Percentiles rank a stretch among this genome's conserved stretches.
Evolutionary conservation across 2,113 vertebrate species (phyloP).

Genomic region (Alligator sinensis): DNA sequence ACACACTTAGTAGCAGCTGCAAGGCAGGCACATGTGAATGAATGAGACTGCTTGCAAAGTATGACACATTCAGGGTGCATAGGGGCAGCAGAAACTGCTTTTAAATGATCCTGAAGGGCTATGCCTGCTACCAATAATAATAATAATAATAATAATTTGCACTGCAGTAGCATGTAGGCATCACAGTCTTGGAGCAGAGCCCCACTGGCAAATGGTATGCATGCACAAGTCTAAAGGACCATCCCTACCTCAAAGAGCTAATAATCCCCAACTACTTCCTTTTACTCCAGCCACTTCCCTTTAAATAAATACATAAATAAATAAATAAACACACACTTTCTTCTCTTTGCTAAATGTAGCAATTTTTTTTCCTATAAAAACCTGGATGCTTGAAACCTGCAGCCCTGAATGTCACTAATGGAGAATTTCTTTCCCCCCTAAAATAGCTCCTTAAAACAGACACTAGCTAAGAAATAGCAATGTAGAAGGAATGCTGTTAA

Average conservation of each 20-base stretch:
- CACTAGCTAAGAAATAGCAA: not conserved
- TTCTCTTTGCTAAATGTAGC: not conserved
- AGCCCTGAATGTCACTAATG: not conserved
- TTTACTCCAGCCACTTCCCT: not conserved
- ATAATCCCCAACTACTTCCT: rapidly evolving
- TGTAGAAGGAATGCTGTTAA: not conserved
- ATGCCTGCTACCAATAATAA: conserved; percentile 5
- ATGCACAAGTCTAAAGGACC: not conserved
- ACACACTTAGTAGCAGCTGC: conserved; percentile 66
- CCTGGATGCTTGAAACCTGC: rapidly evolving
- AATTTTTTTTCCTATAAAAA: not conserved
- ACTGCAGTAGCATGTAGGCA: not conserved
- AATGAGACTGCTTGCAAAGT: conserved; percentile 9
- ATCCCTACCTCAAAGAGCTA: not conserved
- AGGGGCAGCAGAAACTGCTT: not conserved
- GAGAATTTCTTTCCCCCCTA: not conserved
- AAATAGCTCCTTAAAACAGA: conserved; percentile 5
- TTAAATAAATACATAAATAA: not conserved
- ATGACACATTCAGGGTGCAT: not conserved
- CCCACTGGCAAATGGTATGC: rapidly evolving
- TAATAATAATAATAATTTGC: not conserved
- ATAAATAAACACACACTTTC: not conserved
- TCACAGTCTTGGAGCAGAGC: not conserved
- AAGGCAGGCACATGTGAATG: conserved; percentile 53
- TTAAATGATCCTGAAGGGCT: conserved; percentile 10